Conservation (phyloP, 1,140 invertebrate genomes). For the Ylistrum balloti region DNA sequence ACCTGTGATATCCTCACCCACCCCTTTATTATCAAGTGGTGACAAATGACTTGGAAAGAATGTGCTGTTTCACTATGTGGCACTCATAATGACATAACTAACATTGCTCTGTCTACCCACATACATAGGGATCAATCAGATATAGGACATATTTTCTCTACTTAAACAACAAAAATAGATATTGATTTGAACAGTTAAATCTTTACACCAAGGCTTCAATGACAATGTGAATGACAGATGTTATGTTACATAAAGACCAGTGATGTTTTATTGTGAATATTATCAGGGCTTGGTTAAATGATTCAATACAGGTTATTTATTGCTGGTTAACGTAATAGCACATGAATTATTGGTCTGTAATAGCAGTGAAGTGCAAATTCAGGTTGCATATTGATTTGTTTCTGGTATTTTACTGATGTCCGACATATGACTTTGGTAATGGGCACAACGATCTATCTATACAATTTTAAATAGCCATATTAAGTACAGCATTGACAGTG, state of each 20-base stretch:
- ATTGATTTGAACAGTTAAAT: not conserved
- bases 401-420: not conserved
- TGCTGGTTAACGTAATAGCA: not conserved
- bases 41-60: not conserved
- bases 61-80: not conserved
- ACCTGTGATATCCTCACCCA: not conserved
- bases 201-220: not conserved
- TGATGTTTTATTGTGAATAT: not conserved
- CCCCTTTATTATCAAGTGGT: not conserved
- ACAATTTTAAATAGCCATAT: not conserved
- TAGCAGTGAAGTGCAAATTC: not conserved
- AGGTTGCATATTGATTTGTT: not conserved
- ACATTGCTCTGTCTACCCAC: not conserved
- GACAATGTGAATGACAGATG: not conserved
- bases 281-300: not conserved
- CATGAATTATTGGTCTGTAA: not conserved
- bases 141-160: not conserved
- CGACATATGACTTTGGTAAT: not conserved
- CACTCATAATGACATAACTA: too few species aligned
- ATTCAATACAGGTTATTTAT: not conserved
- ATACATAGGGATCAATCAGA: not conserved
- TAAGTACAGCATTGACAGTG: not conserved
- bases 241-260: not conserved
- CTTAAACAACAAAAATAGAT: not conserved
- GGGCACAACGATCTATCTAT: not conserved